Conservation (phyloP, 2,888 invertebrate species). For the Allophyes oxyacanthae region DNA sequence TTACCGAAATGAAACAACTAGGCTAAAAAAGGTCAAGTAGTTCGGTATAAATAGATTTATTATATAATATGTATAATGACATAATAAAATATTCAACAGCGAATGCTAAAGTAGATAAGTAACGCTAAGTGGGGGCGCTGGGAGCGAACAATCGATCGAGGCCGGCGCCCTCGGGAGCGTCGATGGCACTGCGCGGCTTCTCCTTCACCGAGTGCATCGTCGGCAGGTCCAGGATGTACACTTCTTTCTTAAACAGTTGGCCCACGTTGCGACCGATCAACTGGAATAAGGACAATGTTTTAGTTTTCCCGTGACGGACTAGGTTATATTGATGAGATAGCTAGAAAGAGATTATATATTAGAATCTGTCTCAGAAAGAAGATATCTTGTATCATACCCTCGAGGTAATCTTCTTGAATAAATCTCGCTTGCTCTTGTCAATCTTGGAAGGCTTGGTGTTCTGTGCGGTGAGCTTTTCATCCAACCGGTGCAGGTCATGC, state of each 20-base stretch:
- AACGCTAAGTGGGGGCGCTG: slow-evolving; percentile 73
- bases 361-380: too few relatives aligned
- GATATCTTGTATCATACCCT: slow-evolving; percentile 85
- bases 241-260: slow-evolving; percentile 96
- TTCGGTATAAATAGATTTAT: slow-evolving; percentile 76
- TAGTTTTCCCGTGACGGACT: background rate
- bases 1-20: background rate
- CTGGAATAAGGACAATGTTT: slow-evolving; percentile 74
- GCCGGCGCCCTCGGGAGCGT: slow-evolving; percentile 74
- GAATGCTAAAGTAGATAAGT: background rate
- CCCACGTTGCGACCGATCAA: slow-evolving; percentile 95
- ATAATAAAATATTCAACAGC: slow-evolving; percentile 64
- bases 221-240: slow-evolving; percentile 95
- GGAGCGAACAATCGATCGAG: slow-evolving; percentile 77
- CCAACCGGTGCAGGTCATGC: slow-evolving; percentile 94
- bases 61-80: slow-evolving; percentile 61
- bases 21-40: slow-evolving; percentile 28
- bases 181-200: slow-evolving; percentile 75
- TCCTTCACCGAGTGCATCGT: slow-evolving; percentile 86
- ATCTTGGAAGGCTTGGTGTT: slow-evolving; percentile 93
- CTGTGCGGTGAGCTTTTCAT: slow-evolving; percentile 93
- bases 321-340: too few relatives aligned
- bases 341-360: too few relatives aligned
- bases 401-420: slow-evolving; percentile 96
- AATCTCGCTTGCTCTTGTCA: slow-evolving; percentile 96